A percentile compares a stretch with the other conserved stretches of the same genome.
phyloP scores from a whole-genome alignment of 2,888 invertebrate species.

The Pollenia labialis region DNA sequence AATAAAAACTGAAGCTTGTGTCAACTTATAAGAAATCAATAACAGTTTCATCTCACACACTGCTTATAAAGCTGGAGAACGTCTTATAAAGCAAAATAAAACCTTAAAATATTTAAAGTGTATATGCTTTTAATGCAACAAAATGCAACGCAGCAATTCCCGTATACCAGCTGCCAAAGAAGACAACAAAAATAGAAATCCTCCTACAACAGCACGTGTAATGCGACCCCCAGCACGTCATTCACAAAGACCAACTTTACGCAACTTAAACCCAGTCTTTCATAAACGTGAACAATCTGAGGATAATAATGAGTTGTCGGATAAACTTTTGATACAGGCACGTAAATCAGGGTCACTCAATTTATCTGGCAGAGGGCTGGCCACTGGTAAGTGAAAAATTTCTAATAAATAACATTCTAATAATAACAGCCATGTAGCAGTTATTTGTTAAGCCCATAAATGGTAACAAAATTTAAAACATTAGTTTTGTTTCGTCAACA shows the following conservation, averaged over 20 bases:
- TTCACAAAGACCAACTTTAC: conserved; percentile 76
- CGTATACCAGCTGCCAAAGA: conserved; percentile 29
- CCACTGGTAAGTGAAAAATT: conserved; percentile 86
- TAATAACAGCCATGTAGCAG: not conserved
- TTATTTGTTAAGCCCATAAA: not conserved
- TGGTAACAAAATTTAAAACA: not conserved
- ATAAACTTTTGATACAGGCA: conserved; percentile 90
- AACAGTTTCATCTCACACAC: not conserved
- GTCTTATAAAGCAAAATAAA: not conserved
- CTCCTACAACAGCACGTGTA: conserved; percentile 32
- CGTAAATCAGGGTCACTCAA: conserved; percentile 92
- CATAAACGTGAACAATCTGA: conserved; percentile 89
- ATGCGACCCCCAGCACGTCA: conserved; percentile 69
- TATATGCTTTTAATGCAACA: not conserved
- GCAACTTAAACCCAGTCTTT: conserved; percentile 86
- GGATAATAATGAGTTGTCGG: conserved; percentile 88
- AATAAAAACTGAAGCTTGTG: not conserved
- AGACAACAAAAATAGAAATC: conserved; percentile 40
- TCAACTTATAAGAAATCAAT: conserved; percentile 43
- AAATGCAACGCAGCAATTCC: conserved; percentile 56
- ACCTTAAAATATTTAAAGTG: not conserved
- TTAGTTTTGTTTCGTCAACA: not conserved
- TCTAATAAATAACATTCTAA: not conserved
- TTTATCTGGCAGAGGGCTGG: conserved; percentile 90
- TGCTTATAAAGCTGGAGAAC: not conserved